phyloP scores from a whole-genome alignment of 2,888 invertebrate species.

The Auanema sp. region DNA sequence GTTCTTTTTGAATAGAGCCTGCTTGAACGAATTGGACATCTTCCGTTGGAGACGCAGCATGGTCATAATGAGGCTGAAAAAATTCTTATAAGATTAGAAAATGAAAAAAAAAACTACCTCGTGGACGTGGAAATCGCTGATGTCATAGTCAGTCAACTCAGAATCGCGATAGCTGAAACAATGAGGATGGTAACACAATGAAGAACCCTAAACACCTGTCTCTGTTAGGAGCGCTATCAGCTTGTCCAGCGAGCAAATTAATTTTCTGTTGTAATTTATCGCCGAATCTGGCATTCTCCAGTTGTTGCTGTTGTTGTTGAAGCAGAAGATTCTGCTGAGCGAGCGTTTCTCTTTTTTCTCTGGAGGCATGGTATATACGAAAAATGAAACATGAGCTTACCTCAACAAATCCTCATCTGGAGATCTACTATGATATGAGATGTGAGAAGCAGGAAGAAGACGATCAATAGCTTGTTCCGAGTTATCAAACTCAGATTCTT shows the following conservation, averaged over 20 bases:
- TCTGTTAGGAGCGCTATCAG: not conserved
- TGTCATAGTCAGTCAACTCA: constrained; percentile 45
- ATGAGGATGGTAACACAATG: not conserved
- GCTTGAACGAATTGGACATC: constrained; percentile 1
- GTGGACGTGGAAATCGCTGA: constrained; percentile 33
- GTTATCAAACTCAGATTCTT: constrained; percentile 34
- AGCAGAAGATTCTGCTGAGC: no score
- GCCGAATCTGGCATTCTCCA: no score
- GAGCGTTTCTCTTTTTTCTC: no score
- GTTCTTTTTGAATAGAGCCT: constrained; percentile 20
- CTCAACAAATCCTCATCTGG: constrained; percentile 10
- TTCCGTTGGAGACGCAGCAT: not conserved
- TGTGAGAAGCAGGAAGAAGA: constrained; percentile 37
- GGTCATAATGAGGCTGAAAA: constrained; percentile 1
- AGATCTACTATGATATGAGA: constrained; percentile 34
- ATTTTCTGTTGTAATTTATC: no score
- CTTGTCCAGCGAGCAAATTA: not conserved
- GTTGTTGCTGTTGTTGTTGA: no score
- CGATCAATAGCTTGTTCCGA: constrained; percentile 30
- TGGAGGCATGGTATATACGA: no score
- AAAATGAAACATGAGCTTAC: no score
- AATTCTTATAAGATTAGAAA: not conserved
- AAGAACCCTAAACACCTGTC: not conserved
- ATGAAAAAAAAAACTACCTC: not conserved
- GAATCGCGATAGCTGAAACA: constrained; percentile 38